Percentiles rank a stretch among this genome's conserved stretches.
These are phyloP conservation scores for Diceros bicornis DNA, from an alignment of 2,797 vertebrate species.

Conservation along the genomic window DNA sequence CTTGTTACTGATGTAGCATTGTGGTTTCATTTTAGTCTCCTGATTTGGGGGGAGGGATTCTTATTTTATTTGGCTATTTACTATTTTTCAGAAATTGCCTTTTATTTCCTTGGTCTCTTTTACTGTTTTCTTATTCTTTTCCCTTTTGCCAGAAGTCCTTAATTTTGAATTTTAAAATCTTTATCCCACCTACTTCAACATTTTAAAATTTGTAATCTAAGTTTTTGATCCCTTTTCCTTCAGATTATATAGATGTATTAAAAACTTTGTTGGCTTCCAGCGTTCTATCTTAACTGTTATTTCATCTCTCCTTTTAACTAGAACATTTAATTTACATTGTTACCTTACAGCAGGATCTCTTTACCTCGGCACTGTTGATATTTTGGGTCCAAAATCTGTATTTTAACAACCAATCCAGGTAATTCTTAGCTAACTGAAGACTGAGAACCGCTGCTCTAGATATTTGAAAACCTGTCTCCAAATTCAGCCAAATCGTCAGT, in stretches of 20 bases:
- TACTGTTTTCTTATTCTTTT: neutral
- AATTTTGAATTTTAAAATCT: constrained; percentile 14
- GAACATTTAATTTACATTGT: constrained; percentile 13
- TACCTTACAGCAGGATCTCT: neutral
- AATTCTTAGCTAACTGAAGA: neutral
- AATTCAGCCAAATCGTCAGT: neutral
- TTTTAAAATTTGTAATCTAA: constrained; percentile 21
- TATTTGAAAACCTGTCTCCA: constrained; percentile 19
- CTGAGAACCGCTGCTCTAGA: neutral
- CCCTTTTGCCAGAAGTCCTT: neutral
- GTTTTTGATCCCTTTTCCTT: neutral
- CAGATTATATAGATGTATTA: neutral
- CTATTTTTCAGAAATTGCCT: constrained; percentile 35
- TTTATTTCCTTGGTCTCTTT: constrained; percentile 11
- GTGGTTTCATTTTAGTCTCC: constrained; percentile 6
- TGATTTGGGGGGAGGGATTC: neutral
- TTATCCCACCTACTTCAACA: neutral
- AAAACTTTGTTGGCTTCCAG: neutral
- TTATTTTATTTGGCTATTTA: constrained; percentile 54
- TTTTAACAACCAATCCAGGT: neutral
- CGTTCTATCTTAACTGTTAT: neutral
- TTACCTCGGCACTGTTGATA: neutral
- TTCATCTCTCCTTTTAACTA: neutral
- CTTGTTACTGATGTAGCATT: neutral
- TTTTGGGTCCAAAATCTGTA: neutral